These are phyloP conservation scores for Ctenoplectra terminalis DNA, from an alignment of 1,140 invertebrate genomes.

Conservation along the genomic window DNA sequence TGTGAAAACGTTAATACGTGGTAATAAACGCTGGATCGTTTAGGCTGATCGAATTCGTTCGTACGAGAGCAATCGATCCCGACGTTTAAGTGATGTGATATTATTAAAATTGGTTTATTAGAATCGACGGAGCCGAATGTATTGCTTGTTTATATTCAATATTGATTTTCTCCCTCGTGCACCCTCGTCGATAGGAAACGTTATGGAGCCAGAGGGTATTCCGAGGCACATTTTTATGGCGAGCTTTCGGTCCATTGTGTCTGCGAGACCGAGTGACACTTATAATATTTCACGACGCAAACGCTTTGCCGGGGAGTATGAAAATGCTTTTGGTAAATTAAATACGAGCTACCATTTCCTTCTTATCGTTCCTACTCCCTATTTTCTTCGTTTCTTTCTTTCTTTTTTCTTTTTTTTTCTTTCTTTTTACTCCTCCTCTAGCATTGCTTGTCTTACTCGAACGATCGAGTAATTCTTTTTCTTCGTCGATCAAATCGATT, in stretches of 20 bases:
- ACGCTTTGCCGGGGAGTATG: constrained; percentile 1
- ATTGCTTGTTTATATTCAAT: constrained; percentile 48
- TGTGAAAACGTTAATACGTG: neutral
- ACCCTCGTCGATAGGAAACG: neutral
- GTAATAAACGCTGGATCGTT: neutral
- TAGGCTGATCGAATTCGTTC: neutral
- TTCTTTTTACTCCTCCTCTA: too few species aligned
- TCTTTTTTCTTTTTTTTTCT: too few species aligned
- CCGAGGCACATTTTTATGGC: constrained; percentile 31
- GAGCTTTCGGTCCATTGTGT: constrained; percentile 33
- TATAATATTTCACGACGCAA: constrained; percentile 35
- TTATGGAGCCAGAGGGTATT: neutral
- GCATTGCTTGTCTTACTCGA: neutral
- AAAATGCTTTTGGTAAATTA: constrained; percentile 42
- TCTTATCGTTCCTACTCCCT: neutral
- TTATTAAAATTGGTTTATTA: constrained; percentile 35
- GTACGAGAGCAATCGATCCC: neutral
- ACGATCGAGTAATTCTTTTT: neutral
- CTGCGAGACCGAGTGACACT: constrained; percentile 17
- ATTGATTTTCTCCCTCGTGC: constrained; percentile 40
- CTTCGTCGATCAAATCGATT: neutral
- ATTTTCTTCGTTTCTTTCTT: neutral
- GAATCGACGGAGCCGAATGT: constrained; percentile 19
- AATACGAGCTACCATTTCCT: neutral
- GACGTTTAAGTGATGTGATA: neutral